These are phyloP conservation scores for Cephus nigrinus DNA, from an alignment of 2,888 invertebrate species.

Conservation along the genomic window DNA sequence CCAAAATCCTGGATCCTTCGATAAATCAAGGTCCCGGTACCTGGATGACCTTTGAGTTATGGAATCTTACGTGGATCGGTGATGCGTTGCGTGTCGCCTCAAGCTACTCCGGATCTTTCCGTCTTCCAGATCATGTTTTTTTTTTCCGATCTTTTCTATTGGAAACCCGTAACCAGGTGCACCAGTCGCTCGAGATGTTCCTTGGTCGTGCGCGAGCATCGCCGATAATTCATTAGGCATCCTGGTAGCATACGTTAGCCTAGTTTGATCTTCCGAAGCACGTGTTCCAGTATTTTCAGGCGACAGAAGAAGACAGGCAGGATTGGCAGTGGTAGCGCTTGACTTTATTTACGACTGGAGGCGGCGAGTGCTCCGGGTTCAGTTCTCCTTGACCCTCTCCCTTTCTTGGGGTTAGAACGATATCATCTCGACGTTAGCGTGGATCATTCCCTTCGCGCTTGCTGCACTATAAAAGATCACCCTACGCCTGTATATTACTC, in stretches of 20 bases:
- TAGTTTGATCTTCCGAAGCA: background rate
- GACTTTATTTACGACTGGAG: slow-evolving; percentile 60
- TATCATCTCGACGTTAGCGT: slow-evolving; percentile 56
- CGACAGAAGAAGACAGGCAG: slow-evolving; percentile 15
- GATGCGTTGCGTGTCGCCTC: background rate
- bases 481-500: slow-evolving; percentile 65
- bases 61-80: background rate
- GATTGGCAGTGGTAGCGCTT: slow-evolving; percentile 57
- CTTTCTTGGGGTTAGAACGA: slow-evolving; percentile 53
- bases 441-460: slow-evolving; percentile 56
- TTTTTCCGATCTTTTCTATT: background rate
- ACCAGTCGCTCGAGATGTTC: background rate
- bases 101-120: background rate
- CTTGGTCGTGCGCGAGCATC: background rate
- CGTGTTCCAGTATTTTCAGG: background rate
- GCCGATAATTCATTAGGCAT: background rate
- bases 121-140: background rate
- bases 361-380: slow-evolving; percentile 56
- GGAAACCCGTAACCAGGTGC: background rate
- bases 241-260: background rate
- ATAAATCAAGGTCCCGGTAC: background rate
- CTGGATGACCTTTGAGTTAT: background rate
- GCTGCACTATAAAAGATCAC: slow-evolving; percentile 61
- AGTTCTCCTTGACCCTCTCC: slow-evolving; percentile 55
- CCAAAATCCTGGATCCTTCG: background rate